Conservation (phyloP, 2,797 vertebrate species). For the Brachymystax lenok region DNA sequence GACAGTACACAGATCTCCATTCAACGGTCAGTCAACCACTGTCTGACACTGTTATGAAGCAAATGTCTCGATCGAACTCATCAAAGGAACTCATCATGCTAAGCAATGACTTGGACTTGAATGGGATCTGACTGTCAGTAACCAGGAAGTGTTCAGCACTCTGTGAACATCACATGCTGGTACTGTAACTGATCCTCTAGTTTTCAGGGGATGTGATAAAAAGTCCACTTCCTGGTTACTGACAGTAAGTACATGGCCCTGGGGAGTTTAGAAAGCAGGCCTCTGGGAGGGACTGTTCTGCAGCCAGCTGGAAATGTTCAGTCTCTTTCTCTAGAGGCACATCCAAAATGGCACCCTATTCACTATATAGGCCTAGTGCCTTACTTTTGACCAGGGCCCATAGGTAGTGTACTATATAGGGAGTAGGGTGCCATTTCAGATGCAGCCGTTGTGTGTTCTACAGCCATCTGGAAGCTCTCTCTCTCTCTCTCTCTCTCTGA, state of each 20-base stretch:
- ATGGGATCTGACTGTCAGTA: neutral
- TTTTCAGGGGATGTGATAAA: constrained; percentile 10
- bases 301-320: constrained; percentile 19
- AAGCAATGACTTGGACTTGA: neutral
- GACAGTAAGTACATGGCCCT: neutral
- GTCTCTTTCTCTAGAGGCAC: neutral
- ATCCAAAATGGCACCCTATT: no score
- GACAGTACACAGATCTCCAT: neutral
- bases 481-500: neutral
- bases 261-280: neutral
- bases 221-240: constrained; percentile 9
- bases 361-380: no score
- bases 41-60: neutral
- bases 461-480: neutral
- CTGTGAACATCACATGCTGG: constrained; percentile 1
- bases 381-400: neutral
- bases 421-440: neutral
- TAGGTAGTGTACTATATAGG: neutral
- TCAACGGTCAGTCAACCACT: neutral
- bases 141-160: neutral
- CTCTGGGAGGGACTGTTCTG: neutral
- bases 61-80: neutral
- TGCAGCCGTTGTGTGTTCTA: neutral
- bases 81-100: neutral
- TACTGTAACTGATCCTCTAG: neutral